Evolutionary conservation across 2,888 invertebrate species (phyloP).

Genomic region (Drosophila aldrichi): DNA sequence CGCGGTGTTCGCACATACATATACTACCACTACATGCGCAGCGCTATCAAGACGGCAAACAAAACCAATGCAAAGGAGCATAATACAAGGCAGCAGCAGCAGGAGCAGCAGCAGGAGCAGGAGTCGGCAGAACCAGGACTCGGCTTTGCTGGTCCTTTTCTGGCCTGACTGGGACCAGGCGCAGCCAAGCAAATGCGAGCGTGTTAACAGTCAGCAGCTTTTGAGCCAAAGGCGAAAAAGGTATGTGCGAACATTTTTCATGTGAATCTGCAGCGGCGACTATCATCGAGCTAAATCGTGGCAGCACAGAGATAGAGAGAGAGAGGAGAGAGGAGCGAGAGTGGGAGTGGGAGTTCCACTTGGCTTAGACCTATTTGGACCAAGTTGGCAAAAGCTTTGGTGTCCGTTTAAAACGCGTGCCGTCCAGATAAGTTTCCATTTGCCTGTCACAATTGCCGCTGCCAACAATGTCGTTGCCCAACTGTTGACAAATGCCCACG

Average conservation of each 20-base stretch:
- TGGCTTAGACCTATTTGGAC: constrained; percentile 16
- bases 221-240: constrained; percentile 67
- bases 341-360: too few relatives aligned
- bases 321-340: neutral
- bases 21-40: constrained; percentile 1
- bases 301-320: neutral
- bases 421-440: constrained; percentile 71
- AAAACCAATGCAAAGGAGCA: constrained; percentile 60
- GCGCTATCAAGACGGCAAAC: constrained; percentile 58
- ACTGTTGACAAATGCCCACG: constrained; percentile 72
- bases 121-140: neutral
- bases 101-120: neutral
- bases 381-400: constrained; percentile 30
- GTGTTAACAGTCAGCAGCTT: constrained; percentile 73
- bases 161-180: constrained; percentile 1
- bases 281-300: constrained; percentile 30
- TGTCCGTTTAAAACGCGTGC: constrained; percentile 60
- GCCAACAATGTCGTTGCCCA: constrained; percentile 41
- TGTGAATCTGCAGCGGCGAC: constrained; percentile 42
- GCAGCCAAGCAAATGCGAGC: constrained; percentile 38
- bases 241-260: constrained; percentile 76
- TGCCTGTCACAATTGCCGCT: constrained; percentile 58
- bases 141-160: neutral
- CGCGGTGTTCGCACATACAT: constrained; percentile 9
- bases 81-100: constrained; percentile 11